These are phyloP conservation scores for Microcebus griseorufus DNA, from an alignment of 2,113 vertebrate genomes.

Conservation along the genomic window DNA sequence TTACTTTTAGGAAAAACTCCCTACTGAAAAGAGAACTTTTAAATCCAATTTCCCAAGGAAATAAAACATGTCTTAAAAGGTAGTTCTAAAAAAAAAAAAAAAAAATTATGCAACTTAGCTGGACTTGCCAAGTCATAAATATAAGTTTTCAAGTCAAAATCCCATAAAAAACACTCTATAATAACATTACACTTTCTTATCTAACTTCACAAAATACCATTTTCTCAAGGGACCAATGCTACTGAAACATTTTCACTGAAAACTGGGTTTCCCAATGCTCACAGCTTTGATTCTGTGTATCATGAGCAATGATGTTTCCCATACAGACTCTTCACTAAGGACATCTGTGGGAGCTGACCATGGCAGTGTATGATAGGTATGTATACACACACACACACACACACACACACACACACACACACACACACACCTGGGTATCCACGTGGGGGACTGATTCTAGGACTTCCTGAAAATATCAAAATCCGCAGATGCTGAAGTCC, in stretches of 20 bases:
- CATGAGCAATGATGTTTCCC: not conserved
- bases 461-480: not conserved
- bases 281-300: not conserved
- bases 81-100: conserved; percentile 13
- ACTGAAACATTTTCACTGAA: not conserved
- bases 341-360: accelerated
- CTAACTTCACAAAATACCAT: not conserved
- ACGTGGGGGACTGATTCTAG: not conserved
- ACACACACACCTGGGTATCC: not conserved
- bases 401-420: no score
- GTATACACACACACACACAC: not conserved
- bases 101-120: not conserved
- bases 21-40: not conserved
- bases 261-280: not conserved
- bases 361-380: not conserved
- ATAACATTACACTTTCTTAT: not conserved
- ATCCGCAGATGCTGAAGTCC: not conserved
- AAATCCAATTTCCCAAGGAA: not conserved
- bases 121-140: not conserved
- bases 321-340: not conserved
- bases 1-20: conserved; percentile 14
- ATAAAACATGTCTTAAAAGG: not conserved
- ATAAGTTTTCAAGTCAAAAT: not conserved
- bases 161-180: not conserved
- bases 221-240: not conserved